These are phyloP conservation scores for Oscheius sp. DNA, from an alignment of 2,888 invertebrate species.

Conservation along the genomic window DNA sequence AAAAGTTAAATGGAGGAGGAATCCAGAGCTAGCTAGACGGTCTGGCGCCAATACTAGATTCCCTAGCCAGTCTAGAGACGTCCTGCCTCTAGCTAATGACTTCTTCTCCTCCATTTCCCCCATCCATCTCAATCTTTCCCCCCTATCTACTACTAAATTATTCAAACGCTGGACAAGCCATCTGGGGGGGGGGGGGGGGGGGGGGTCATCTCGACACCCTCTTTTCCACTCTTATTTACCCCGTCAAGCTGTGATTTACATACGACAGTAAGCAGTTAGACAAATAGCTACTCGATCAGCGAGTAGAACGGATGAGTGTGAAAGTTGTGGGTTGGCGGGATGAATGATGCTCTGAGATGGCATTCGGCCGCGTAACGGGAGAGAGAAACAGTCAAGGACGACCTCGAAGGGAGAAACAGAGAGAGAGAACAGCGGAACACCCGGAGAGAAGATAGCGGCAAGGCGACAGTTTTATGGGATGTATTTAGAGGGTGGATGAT, in stretches of 20 bases:
- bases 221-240: neutral
- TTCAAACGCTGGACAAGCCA: too few relatives aligned
- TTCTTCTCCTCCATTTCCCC: too few relatives aligned
- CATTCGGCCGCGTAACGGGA: constrained; percentile 24
- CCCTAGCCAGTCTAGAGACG: too few relatives aligned
- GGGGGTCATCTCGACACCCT: neutral
- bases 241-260: neutral
- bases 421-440: neutral
- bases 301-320: constrained; percentile 6
- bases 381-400: constrained; percentile 3
- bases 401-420: neutral
- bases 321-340: constrained; percentile 22
- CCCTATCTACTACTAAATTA: too few relatives aligned
- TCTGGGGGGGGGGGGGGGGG: too few relatives aligned
- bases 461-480: neutral
- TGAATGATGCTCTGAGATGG: constrained; percentile 29
- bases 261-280: too few relatives aligned
- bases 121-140: too few relatives aligned
- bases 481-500: neutral
- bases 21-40: too few relatives aligned
- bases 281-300: neutral
- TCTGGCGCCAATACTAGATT: too few relatives aligned
- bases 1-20: too few relatives aligned
- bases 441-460: neutral
- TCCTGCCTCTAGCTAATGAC: too few relatives aligned